A percentile compares a stretch with the other conserved stretches of the same genome.
Evolutionary conservation across 2,113 vertebrate species (phyloP).

Genomic region (Datnioides undecimradiatus): DNA sequence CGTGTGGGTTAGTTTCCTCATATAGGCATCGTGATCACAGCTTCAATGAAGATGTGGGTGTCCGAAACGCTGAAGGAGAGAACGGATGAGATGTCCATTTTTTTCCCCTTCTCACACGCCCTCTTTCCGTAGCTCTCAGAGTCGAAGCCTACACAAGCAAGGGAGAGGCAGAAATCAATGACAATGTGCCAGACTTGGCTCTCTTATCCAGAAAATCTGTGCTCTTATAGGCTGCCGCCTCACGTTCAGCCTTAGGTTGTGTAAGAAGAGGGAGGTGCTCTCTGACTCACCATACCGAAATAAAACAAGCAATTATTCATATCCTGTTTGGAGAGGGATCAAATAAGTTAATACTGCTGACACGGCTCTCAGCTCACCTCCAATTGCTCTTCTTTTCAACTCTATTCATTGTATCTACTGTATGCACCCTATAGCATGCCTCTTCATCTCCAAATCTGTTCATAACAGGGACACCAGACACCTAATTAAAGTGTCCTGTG

Average conservation of each 20-base stretch:
- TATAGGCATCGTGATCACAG: constrained; percentile 37
- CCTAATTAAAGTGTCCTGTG: neutral
- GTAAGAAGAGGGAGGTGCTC: constrained; percentile 60
- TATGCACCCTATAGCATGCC: neutral
- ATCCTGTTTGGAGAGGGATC: constrained; percentile 57
- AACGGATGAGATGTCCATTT: constrained; percentile 56
- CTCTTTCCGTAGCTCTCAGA: constrained; percentile 35
- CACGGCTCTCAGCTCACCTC: constrained; percentile 13
- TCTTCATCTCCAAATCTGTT: neutral
- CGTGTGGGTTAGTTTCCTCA: constrained; percentile 69
- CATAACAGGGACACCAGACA: neutral
- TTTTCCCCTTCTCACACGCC: constrained; percentile 19
- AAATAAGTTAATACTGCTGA: constrained; percentile 64
- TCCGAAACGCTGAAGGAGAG: constrained; percentile 37
- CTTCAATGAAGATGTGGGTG: constrained; percentile 62
- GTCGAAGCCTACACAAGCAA: constrained; percentile 66
- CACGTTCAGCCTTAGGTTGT: constrained; percentile 65
- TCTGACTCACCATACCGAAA: constrained; percentile 76
- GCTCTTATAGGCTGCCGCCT: constrained; percentile 48
- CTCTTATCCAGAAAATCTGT: constrained; percentile 41
- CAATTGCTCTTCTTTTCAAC: constrained; percentile 15
- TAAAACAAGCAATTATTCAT: constrained; percentile 74
- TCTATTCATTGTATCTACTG: neutral
- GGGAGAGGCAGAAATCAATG: constrained; percentile 74
- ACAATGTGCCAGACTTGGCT: constrained; percentile 72